These are phyloP conservation scores for Limonius californicus DNA, from an alignment of 1,140 invertebrate species.

Conservation along the genomic window DNA sequence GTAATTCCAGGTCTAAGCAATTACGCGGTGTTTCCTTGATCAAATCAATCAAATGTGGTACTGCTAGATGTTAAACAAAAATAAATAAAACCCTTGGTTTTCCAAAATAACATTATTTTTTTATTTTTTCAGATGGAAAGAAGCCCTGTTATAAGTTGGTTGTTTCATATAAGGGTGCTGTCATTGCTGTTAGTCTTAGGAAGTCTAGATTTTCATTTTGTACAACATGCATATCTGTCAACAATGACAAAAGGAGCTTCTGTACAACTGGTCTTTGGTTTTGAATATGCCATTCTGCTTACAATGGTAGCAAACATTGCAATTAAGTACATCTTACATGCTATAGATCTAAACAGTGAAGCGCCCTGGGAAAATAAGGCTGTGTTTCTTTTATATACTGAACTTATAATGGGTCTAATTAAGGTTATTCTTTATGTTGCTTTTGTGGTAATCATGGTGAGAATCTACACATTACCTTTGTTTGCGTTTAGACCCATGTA, in stretches of 20 bases:
- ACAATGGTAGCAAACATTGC: conserved; percentile 91
- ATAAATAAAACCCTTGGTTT: no score
- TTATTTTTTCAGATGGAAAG: conserved; percentile 87
- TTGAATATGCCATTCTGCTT: conserved; percentile 97
- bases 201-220: conserved; percentile 82
- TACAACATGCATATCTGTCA: conserved; percentile 91
- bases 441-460: conserved; percentile 95
- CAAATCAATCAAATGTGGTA: no score
- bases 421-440: conserved; percentile 89
- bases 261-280: conserved; percentile 98
- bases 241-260: conserved; percentile 94
- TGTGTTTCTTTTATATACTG: conserved; percentile 94
- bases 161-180: conserved; percentile 92
- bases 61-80: no score
- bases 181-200: conserved; percentile 80
- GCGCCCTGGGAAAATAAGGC: conserved; percentile 99
- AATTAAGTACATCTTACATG: conserved; percentile 94
- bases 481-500: conserved; percentile 99
- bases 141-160: conserved; percentile 91
- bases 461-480: conserved; percentile 92
- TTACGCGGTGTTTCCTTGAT: no score
- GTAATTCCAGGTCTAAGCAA: no score
- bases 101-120: no score
- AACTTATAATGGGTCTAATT: conserved; percentile 88
- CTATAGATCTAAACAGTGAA: conserved; percentile 90